Conservation (phyloP, 2,113 vertebrate genomes). For the Phylloscopus trochiloides region DNA sequence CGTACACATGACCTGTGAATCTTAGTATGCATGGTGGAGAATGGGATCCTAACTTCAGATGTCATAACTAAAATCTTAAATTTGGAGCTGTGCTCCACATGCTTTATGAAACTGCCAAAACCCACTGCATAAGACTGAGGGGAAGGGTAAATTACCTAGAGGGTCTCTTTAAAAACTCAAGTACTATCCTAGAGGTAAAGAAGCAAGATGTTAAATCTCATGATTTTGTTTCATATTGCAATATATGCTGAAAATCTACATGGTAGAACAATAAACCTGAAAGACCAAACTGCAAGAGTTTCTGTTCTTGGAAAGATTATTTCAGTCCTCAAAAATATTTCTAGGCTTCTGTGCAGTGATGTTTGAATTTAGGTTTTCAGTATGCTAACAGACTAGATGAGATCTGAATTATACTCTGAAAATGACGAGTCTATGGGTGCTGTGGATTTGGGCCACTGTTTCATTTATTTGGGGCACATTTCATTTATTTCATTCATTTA, state of each 20-base stretch:
- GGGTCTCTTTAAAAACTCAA: background rate
- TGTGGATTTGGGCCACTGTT: background rate
- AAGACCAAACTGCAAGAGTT: background rate
- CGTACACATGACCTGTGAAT: background rate
- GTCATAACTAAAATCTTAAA: background rate
- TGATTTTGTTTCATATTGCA: background rate
- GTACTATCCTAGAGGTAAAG: background rate
- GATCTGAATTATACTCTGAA: background rate
- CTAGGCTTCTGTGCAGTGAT: background rate
- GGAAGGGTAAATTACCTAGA: background rate
- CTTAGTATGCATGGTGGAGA: background rate
- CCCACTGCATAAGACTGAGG: fast-evolving
- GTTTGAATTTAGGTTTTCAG: background rate
- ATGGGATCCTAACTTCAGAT: background rate
- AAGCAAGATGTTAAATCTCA: background rate
- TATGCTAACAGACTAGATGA: background rate
- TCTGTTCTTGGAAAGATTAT: background rate
- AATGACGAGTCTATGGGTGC: background rate
- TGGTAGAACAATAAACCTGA: background rate
- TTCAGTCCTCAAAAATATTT: background rate
- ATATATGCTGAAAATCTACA: background rate
- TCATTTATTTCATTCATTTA: too few species aligned
- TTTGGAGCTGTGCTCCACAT: background rate
- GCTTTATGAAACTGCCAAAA: background rate
- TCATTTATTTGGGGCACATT: background rate